Percentiles rank a stretch among this genome's conserved stretches.
These are phyloP conservation scores for Leptopilina myrica DNA, from an alignment of 2,888 invertebrate species.

Conservation along the genomic window DNA sequence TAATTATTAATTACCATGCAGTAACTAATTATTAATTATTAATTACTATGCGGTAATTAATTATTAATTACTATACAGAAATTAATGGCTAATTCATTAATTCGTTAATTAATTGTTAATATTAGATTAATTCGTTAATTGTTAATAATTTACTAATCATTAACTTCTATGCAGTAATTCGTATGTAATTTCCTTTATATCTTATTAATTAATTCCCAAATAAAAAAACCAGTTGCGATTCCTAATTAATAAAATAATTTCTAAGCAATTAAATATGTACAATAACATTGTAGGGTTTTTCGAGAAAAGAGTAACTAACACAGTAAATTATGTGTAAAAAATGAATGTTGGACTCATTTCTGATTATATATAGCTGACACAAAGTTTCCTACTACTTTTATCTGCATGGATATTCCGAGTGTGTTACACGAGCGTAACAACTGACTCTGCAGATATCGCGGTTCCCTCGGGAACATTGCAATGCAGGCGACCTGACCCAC, in stretches of 20 bases:
- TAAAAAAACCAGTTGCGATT: not conserved
- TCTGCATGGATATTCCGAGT: slow-evolving; percentile 48
- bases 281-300: too few species aligned
- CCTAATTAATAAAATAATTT: not conserved
- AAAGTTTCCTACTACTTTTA: slow-evolving; percentile 32
- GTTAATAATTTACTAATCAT: too few species aligned
- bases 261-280: not conserved
- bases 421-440: slow-evolving; percentile 54
- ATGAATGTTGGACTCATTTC: not conserved
- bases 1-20: too few species aligned
- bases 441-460: slow-evolving; percentile 59
- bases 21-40: too few species aligned
- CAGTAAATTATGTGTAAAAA: slow-evolving; percentile 11
- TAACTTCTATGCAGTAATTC: too few species aligned
- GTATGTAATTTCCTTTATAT: too few species aligned
- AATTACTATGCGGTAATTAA: too few species aligned
- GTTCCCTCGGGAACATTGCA: slow-evolving; percentile 65
- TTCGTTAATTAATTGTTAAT: too few species aligned
- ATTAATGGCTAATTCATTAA: too few species aligned
- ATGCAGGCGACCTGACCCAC: slow-evolving; percentile 74
- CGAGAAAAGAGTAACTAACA: not conserved
- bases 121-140: too few species aligned
- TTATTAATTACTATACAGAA: too few species aligned
- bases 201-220: too few species aligned
- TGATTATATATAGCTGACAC: slow-evolving; percentile 18